Conservation (phyloP, 2,113 vertebrate genomes). For the Prinia subflava region DNA sequence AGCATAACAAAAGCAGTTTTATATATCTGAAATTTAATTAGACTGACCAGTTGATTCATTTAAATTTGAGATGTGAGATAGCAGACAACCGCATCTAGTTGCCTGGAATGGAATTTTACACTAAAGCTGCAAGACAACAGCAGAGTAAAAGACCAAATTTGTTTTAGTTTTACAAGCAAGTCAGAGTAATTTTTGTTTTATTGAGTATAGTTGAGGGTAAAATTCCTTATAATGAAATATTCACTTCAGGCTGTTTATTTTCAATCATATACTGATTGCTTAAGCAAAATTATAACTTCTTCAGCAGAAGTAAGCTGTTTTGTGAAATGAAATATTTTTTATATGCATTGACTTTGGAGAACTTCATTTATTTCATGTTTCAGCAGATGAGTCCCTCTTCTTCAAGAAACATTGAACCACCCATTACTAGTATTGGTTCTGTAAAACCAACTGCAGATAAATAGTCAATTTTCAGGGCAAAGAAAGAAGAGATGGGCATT, state of each 20-base stretch:
- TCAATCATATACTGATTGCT: not conserved
- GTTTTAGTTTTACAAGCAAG: not conserved
- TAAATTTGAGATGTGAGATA: not conserved
- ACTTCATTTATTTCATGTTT: not conserved
- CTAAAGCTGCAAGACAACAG: not conserved
- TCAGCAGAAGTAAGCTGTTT: not conserved
- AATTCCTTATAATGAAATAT: not conserved
- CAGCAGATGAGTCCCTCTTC: not conserved
- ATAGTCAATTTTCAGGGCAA: not conserved
- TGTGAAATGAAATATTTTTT: not conserved
- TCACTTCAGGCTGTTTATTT: not conserved
- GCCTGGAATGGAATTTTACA: not conserved
- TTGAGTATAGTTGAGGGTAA: not conserved
- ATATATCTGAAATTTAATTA: conserved; percentile 33
- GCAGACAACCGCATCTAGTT: not conserved
- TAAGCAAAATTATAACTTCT: not conserved
- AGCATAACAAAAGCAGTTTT: not conserved
- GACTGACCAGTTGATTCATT: not conserved
- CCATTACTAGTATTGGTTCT: not conserved
- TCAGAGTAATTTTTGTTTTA: not conserved
- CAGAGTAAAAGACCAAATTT: not conserved
- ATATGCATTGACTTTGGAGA: not conserved
- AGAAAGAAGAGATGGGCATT: not conserved
- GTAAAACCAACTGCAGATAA: not conserved
- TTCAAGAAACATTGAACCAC: not conserved